Evolutionary conservation across 2,797 vertebrate species (phyloP).

Genomic region (Buphagus erythrorhynchus): DNA sequence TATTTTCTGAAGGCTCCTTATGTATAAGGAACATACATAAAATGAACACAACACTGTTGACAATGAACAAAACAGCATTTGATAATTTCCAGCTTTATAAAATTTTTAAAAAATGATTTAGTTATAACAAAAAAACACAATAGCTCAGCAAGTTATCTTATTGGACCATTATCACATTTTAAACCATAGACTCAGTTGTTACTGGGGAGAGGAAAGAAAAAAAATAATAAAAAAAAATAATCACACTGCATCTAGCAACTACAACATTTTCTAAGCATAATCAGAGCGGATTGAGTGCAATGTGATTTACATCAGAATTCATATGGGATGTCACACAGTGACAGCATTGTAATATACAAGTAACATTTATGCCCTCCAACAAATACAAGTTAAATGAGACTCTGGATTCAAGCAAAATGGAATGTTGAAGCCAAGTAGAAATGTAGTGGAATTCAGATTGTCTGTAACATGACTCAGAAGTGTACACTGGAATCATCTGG

Average conservation of each 20-base stretch:
- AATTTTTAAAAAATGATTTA: constrained; percentile 72
- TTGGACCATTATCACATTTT: constrained; percentile 78
- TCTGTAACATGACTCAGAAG: constrained; percentile 67
- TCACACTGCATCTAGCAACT: constrained; percentile 78
- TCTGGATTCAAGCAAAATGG: constrained; percentile 81
- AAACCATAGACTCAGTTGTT: constrained; percentile 71
- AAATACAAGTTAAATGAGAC: constrained; percentile 72
- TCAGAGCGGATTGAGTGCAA: constrained; percentile 80
- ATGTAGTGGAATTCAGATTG: constrained; percentile 80
- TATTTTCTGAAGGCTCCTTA: constrained; percentile 77
- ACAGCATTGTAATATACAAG: constrained; percentile 86
- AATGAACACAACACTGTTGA: constrained; percentile 79
- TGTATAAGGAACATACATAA: constrained; percentile 79
- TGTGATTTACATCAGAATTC: constrained; percentile 79
- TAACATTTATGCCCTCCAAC: constrained; percentile 79
- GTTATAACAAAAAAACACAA: constrained; percentile 70
- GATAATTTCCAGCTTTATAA: constrained; percentile 79
- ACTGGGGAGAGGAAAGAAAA: constrained; percentile 34
- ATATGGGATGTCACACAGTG: constrained; percentile 91
- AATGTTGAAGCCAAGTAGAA: constrained; percentile 83
- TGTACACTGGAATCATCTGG: constrained; percentile 32
- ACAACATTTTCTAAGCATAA: constrained; percentile 79
- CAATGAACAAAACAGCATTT: constrained; percentile 76
- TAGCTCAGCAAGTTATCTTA: constrained; percentile 77
- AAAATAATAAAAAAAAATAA: not conserved